Evolutionary conservation across 2,888 invertebrate genomes (phyloP).

Genomic region (Zaprionus bogoriensis): DNA sequence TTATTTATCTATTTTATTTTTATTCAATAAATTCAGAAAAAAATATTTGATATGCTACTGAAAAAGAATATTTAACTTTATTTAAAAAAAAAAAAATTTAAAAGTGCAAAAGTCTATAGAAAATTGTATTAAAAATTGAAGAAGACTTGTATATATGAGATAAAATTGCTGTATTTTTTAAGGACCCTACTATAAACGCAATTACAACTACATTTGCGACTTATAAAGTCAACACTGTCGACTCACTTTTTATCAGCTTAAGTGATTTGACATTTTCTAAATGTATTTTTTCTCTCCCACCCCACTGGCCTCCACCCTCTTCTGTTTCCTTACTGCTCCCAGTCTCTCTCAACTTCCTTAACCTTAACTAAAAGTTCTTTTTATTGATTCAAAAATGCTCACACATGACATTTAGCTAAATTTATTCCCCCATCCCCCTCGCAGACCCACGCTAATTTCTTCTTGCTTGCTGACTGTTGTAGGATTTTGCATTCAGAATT

Average conservation of each 20-base stretch:
- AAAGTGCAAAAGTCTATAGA: no score
- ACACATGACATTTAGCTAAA: constrained; percentile 9
- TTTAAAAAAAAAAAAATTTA: background rate
- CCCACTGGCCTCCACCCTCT: background rate
- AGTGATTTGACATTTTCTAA: background rate
- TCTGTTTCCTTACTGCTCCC: no score
- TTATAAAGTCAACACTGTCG: background rate
- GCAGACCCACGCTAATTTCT: background rate
- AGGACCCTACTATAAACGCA: background rate
- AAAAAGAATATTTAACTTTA: no score
- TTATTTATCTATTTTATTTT: no score
- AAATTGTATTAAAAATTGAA: no score
- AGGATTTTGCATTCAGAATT: constrained; percentile 38
- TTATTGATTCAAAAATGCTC: background rate
- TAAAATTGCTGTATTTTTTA: no score
- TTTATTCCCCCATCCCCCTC: constrained; percentile 1
- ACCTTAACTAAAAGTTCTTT: background rate
- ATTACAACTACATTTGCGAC: background rate
- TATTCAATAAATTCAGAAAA: no score
- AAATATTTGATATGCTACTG: no score
- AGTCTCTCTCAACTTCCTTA: background rate
- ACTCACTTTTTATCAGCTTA: background rate
- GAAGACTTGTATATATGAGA: no score
- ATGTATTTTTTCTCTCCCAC: background rate
- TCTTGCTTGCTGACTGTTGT: background rate